A percentile compares a stretch with the other conserved stretches of the same genome.
These are phyloP conservation scores for Parazoanthus atlanticus DNA, from an alignment of 92 coral and sea anemone genomes.

Conservation along the genomic window DNA sequence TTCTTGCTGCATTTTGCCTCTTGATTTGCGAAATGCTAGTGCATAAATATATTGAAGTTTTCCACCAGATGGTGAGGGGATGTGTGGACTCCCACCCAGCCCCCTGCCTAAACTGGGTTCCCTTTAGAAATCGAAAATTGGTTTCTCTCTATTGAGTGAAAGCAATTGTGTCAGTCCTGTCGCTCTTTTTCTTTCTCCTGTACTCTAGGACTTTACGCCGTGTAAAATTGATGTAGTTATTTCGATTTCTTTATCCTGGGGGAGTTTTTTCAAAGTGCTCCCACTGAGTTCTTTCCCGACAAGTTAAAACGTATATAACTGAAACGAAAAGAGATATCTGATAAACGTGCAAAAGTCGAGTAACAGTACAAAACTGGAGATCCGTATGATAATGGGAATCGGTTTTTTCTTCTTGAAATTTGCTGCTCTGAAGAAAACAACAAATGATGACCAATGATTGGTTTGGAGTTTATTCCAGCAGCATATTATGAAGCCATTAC, in stretches of 20 bases:
- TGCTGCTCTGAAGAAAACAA: not conserved
- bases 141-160: not conserved
- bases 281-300: not conserved
- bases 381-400: not conserved
- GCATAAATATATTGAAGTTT: no score
- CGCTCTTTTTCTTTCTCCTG: not conserved
- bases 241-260: not conserved
- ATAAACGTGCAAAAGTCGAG: not conserved
- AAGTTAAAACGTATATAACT: no score
- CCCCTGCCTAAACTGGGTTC: no score
- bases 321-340: not conserved
- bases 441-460: not conserved
- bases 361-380: no score
- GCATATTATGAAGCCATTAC: not conserved
- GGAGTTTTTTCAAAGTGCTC: not conserved
- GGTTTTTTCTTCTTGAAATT: not conserved
- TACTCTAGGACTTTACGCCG: not conserved
- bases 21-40: no score
- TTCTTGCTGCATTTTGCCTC: no score
- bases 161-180: no score
- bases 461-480: not conserved
- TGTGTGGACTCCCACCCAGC: no score
- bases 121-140: no score
- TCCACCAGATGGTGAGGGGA: no score
- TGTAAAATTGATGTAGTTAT: not conserved